phyloP scores from a whole-genome alignment of 2,888 invertebrate species.

The Pycnomerus fuliginosus region DNA sequence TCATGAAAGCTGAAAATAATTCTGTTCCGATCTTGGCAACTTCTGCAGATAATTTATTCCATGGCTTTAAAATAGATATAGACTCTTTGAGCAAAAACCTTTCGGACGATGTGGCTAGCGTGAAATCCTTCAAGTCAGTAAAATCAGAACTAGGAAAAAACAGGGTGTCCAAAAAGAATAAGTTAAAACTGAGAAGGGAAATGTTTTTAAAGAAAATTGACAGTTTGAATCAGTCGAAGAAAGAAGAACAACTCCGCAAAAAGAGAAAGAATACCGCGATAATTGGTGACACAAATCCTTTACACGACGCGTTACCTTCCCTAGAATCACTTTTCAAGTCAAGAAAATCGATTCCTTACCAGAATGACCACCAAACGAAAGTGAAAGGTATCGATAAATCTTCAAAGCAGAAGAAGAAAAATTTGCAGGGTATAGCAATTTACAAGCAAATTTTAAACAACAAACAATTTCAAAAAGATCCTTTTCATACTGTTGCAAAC shows the following conservation, averaged over 20 bases:
- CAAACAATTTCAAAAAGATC: slow-evolving; percentile 38
- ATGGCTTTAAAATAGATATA: slow-evolving; percentile 34
- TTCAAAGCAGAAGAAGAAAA: slow-evolving; percentile 37
- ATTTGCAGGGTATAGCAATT: slow-evolving; percentile 35
- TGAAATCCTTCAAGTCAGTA: slow-evolving; percentile 41
- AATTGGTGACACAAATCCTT: slow-evolving; percentile 42
- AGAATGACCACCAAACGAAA: slow-evolving; percentile 7
- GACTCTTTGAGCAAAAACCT: slow-evolving; percentile 27
- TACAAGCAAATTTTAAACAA: slow-evolving; percentile 40
- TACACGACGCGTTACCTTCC: slow-evolving; percentile 45
- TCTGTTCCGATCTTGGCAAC: slow-evolving; percentile 19
- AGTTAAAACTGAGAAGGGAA: slow-evolving; percentile 40
- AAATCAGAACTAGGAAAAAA: slow-evolving; percentile 36
- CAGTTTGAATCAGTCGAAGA: slow-evolving; percentile 39
- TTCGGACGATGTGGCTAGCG: slow-evolving; percentile 38
- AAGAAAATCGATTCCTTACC: slow-evolving; percentile 16
- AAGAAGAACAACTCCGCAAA: slow-evolving; percentile 39
- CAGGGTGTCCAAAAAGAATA: slow-evolving; percentile 43
- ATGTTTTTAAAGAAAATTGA: slow-evolving; percentile 41
- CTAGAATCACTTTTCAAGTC: slow-evolving; percentile 38
- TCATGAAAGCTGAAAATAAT: not conserved
- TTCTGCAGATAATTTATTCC: slow-evolving; percentile 31
- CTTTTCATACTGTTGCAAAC: slow-evolving; percentile 35
- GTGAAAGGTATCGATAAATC: slow-evolving; percentile 40
- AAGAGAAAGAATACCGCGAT: slow-evolving; percentile 40